Percentiles rank a stretch among this genome's conserved stretches.
These are phyloP conservation scores for Pollimyrus isidori DNA, from an alignment of 2,113 vertebrate species.

Conservation along the genomic window DNA sequence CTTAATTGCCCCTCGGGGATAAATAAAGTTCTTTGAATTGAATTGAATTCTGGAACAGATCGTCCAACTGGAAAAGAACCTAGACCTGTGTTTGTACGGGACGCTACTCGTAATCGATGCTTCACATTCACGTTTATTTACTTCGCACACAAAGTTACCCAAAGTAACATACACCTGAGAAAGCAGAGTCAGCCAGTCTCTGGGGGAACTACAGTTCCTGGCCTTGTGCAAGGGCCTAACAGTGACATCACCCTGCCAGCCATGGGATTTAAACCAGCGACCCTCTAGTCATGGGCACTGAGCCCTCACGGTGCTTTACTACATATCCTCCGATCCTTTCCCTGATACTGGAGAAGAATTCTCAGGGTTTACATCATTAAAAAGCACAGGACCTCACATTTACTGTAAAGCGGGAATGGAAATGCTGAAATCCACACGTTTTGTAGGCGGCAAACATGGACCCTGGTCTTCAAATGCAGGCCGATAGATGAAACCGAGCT, in stretches of 20 bases:
- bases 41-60: background rate
- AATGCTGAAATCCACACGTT: background rate
- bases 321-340: background rate
- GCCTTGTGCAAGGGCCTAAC: background rate
- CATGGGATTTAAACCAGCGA: background rate
- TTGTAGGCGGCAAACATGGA: background rate
- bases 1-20: too few relatives aligned
- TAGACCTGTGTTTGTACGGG: background rate
- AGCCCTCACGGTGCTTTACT: background rate
- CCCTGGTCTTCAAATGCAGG: background rate
- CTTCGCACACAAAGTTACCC: background rate
- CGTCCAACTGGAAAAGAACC: background rate
- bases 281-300: background rate
- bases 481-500: background rate
- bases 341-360: background rate
- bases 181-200: background rate
- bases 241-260: background rate
- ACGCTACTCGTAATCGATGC: background rate
- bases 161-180: background rate
- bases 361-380: background rate
- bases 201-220: background rate
- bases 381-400: background rate
- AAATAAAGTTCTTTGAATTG: too few relatives aligned
- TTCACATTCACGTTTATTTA: background rate
- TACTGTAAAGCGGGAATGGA: background rate